Evolutionary conservation across 35 echinoderm and acorn worm genomes (phyloP), one percentile per base, ranked within the genome.

Genomic region (Amphiura filiformis): DNA sequence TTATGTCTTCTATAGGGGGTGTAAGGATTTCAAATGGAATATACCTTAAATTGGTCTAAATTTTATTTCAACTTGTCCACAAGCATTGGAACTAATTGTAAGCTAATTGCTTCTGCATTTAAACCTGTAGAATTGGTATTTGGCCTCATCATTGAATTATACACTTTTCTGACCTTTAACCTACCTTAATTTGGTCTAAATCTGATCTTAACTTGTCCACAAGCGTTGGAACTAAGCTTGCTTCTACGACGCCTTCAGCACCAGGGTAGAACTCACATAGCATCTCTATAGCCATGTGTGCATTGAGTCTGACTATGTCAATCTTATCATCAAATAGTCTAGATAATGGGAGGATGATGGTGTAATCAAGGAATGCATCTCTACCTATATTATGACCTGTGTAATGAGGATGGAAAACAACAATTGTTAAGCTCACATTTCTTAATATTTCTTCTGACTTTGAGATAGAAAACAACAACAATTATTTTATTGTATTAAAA

Each of bases 241-340:
- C 86, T 41, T 99, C 89, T 9, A 99, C 96, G 39, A 99, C 87
- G 0, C 96, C 96, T 64, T 94, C 93, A 9, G 96, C 96, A 47
- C 96, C 96, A 0, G 89, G 90, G 77, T 83, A 84, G 78, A 99
- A 94, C 41, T 94, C 93, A 23, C 89, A 77, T 61, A 99, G 89
- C 96, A 99, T 99, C 90, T 99, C 96, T 23, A 99, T 87, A 17
- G 96, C 96, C 96, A 94, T 99, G 81, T 99, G 96, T 0, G 96
- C 64, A 37, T 99, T 99, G 18, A 83, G 75, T 37, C 96, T 57
- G 5, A 99, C 96, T 26, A 99, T 84, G 36, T 94, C 93, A 0
- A 94, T 83, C 13, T 95, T 75, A 79, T 99, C 96, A 78, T 99
- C 87, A 77, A 94, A 99, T 17, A 99, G 80, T 75, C 87, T 92